A percentile compares a stretch with the other conserved stretches of the same genome.
Evolutionary conservation across 2,797 vertebrate species (phyloP).

Genomic region (Tragopan temminckii): DNA sequence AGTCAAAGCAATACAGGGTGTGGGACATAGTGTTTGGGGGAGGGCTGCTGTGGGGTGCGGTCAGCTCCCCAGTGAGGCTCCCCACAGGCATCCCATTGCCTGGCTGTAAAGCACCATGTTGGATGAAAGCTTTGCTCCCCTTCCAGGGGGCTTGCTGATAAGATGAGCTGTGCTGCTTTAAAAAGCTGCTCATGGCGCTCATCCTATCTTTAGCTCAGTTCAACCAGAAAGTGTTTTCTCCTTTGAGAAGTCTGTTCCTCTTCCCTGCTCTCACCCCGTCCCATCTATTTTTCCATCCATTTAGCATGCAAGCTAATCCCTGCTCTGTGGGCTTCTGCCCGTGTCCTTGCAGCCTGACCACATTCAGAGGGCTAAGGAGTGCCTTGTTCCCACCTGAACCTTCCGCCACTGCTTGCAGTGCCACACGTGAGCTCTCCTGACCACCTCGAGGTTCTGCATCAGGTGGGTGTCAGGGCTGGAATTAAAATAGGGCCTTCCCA

Average conservation of each 20-base stretch:
- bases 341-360: not conserved
- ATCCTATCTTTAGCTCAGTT: constrained; percentile 56
- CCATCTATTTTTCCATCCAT: not conserved
- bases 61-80: not conserved
- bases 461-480: not conserved
- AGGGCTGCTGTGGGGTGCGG: not conserved
- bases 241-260: not conserved
- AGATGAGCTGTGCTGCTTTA: constrained; percentile 6
- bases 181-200: constrained; percentile 1
- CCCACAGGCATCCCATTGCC: accelerated
- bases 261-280: accelerated
- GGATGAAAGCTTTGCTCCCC: accelerated
- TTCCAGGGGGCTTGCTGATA: not conserved
- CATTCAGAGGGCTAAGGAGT: accelerated
- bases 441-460: accelerated
- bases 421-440: accelerated
- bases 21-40: accelerated
- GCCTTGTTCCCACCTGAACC: not conserved
- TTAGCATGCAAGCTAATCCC: not conserved
- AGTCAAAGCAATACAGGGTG: constrained; percentile 66
- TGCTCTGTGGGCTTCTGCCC: not conserved
- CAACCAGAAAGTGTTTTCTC: not conserved
- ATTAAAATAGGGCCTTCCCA: not conserved
- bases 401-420: not conserved
- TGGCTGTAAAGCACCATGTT: accelerated